A percentile compares a stretch with the other conserved stretches of the same genome.
Evolutionary conservation across 2,797 vertebrate genomes (phyloP).

Genomic region (Chelon auratus): DNA sequence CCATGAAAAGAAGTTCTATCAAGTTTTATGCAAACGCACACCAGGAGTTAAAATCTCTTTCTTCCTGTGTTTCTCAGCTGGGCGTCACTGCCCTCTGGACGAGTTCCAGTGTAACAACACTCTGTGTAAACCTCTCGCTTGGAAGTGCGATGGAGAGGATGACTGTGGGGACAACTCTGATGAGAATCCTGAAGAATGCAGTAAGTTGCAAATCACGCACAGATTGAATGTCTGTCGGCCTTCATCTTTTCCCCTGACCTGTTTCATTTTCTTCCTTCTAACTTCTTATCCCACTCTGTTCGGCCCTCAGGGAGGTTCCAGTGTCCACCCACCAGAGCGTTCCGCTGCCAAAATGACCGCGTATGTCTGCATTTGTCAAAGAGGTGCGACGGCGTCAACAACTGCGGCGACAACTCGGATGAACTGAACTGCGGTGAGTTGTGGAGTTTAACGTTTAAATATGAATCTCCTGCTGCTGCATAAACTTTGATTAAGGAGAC

Average conservation of each 20-base stretch:
- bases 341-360: slow-evolving; percentile 95
- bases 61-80: slow-evolving; percentile 62
- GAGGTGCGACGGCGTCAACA: slow-evolving; percentile 90
- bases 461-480: neutral
- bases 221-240: neutral
- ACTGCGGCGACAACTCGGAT: slow-evolving; percentile 94
- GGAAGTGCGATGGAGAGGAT: slow-evolving; percentile 97
- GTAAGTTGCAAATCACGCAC: slow-evolving; percentile 78
- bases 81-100: slow-evolving; percentile 91
- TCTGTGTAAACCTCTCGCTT: slow-evolving; percentile 93
- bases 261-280: neutral
- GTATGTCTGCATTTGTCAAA: slow-evolving; percentile 92
- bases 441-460: neutral
- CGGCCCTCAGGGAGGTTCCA: slow-evolving; percentile 86
- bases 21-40: neutral
- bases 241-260: neutral
- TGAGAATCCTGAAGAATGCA: slow-evolving; percentile 92
- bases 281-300: neutral
- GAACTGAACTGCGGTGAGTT: slow-evolving; percentile 93
- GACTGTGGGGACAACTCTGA: slow-evolving; percentile 98
- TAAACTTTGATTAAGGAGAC: neutral
- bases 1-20: neutral
- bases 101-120: slow-evolving; percentile 99
- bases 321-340: slow-evolving; percentile 93
- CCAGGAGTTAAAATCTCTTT: neutral